phyloP scores from a whole-genome alignment of 2,797 vertebrate species.

The Rhodeus uyekii region DNA sequence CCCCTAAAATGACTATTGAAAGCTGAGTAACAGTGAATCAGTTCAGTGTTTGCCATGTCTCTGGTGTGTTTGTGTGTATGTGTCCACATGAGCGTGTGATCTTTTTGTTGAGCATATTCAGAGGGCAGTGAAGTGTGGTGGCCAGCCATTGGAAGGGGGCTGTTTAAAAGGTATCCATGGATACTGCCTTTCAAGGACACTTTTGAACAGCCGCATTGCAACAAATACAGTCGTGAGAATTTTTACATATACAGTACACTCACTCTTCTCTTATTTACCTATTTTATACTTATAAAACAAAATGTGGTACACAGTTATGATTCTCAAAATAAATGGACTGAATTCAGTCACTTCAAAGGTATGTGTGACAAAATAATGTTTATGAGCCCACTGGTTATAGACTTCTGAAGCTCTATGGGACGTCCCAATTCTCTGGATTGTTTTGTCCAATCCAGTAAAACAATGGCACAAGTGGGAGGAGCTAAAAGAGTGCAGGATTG shows the following conservation, averaged over 20 bases:
- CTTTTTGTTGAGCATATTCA: constrained; percentile 27
- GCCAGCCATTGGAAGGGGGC: constrained; percentile 50
- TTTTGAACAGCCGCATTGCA: constrained; percentile 60
- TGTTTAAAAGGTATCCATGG: constrained; percentile 76
- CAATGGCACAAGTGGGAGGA: constrained; percentile 40
- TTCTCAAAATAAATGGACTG: not conserved
- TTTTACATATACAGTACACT: not conserved
- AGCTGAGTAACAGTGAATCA: constrained; percentile 4
- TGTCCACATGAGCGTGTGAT: constrained; percentile 35
- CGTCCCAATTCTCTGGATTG: constrained; percentile 68
- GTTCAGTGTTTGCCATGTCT: constrained; percentile 22
- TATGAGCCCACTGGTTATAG: constrained; percentile 57
- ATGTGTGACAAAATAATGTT: constrained; percentile 27
- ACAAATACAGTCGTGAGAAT: not conserved
- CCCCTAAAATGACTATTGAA: not conserved
- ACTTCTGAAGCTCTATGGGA: constrained; percentile 66
- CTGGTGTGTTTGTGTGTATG: constrained; percentile 13
- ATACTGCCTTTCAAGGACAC: constrained; percentile 68
- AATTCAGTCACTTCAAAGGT: not conserved
- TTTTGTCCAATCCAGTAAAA: constrained; percentile 56
- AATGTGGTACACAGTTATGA: not conserved
- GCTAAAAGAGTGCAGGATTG: not conserved
- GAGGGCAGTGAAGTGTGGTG: constrained; percentile 49
- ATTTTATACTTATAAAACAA: not conserved
- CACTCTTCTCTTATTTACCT: not conserved